Percentiles rank a stretch among this genome's conserved stretches.
Evolutionary conservation across 2,888 invertebrate genomes (phyloP).

Genomic region (Drosophila eohydei): DNA sequence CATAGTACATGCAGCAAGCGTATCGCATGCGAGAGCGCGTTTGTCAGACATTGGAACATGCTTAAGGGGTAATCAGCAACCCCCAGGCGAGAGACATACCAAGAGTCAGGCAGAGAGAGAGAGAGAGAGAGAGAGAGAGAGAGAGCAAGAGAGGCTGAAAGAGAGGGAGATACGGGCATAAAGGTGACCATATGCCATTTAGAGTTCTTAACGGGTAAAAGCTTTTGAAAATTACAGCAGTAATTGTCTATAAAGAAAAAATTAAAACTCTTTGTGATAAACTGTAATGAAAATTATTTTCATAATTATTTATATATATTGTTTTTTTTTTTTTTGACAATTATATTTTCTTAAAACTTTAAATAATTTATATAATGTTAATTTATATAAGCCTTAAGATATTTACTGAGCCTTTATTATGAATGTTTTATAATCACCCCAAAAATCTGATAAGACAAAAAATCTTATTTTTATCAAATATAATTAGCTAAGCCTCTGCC

Average conservation of each 20-base stretch:
- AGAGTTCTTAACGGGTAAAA: slow-evolving; percentile 36
- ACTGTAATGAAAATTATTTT: no score
- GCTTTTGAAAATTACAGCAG: slow-evolving; percentile 19
- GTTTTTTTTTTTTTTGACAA: no score
- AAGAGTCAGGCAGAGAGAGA: slow-evolving; percentile 1
- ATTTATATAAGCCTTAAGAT: no score
- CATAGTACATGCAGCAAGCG: neutral
- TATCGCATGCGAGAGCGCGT: slow-evolving; percentile 64
- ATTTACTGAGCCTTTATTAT: no score
- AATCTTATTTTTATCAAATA: no score
- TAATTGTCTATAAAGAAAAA: neutral
- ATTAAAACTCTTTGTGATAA: no score
- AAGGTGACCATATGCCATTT: slow-evolving; percentile 45
- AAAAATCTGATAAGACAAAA: no score
- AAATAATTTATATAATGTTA: neutral
- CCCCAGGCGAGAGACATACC: slow-evolving; percentile 26
- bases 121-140: neutral
- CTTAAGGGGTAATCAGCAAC: slow-evolving; percentile 39
- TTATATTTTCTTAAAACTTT: neutral
- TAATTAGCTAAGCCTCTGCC: no score
- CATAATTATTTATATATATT: no score
- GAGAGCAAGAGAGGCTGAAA: neutral
- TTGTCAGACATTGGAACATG: neutral
- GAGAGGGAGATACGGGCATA: neutral
- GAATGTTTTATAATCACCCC: no score